phyloP scores from a whole-genome alignment of 2,888 invertebrate genomes.

The Elmis aenea region DNA sequence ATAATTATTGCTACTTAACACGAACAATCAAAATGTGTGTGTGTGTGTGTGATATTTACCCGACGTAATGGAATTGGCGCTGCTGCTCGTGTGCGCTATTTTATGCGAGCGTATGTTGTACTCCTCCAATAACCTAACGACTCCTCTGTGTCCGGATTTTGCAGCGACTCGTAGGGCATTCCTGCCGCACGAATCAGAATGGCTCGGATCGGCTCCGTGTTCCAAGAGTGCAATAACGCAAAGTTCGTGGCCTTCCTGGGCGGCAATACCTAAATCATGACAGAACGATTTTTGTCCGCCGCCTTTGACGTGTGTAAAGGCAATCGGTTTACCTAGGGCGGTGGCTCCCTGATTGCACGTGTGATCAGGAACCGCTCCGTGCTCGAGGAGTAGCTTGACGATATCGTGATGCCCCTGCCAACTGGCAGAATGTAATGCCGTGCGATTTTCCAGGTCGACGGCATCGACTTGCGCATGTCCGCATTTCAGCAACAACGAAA shows the following conservation, averaged over 20 bases:
- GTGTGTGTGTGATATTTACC: too few species aligned
- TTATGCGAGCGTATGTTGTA: conserved; percentile 47
- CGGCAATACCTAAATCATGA: conserved; percentile 69
- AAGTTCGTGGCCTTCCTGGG: conserved; percentile 92
- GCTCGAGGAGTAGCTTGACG: conserved; percentile 72
- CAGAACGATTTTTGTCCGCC: background rate
- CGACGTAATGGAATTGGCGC: conserved; percentile 45
- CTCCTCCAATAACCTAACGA: conserved; percentile 73
- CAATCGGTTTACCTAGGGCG: conserved; percentile 60
- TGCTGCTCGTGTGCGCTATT: conserved; percentile 40
- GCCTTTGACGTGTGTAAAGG: too few species aligned
- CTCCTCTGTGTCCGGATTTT: conserved; percentile 84
- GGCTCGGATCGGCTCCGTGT: conserved; percentile 80
- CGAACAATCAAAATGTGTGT: too few species aligned
- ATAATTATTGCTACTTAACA: too few species aligned
- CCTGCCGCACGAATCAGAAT: conserved; percentile 81
- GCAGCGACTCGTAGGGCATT: conserved; percentile 86
- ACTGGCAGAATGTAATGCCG: conserved; percentile 89
- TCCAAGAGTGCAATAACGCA: conserved; percentile 80
- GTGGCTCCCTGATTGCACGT: conserved; percentile 95
- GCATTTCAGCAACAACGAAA: conserved; percentile 68
- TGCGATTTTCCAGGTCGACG: conserved; percentile 79
- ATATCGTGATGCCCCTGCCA: conserved; percentile 92
- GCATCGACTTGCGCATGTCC: conserved; percentile 86
- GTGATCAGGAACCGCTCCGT: conserved; percentile 80